A percentile compares a stretch with the other conserved stretches of the same genome.
Conservation (phyloP, 2,113 vertebrate species). For the Nothocercus julius region DNA sequence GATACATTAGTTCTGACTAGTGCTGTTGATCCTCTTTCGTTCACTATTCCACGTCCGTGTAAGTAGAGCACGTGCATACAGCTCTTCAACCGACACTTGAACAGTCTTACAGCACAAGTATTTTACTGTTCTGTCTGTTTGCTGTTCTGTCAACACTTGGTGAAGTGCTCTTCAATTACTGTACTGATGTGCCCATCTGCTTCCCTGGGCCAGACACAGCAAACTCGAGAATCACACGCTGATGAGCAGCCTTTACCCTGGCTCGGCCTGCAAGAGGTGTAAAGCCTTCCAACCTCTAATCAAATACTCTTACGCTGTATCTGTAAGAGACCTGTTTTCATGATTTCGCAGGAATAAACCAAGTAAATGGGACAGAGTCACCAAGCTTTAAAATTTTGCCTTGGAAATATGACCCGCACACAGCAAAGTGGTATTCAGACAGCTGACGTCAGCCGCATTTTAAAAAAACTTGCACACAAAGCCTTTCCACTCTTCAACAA, state of each 20-base stretch:
- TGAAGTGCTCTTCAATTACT: not conserved
- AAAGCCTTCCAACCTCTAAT: not conserved
- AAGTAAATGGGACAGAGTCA: not conserved
- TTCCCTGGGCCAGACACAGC: not conserved
- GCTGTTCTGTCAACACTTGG: slow-evolving; percentile 18
- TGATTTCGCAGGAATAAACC: not conserved
- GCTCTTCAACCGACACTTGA: not conserved
- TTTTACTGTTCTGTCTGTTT: slow-evolving; percentile 15
- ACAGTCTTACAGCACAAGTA: not conserved
- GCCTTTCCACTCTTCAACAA: not conserved
- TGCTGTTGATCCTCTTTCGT: not conserved
- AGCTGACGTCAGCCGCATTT: not conserved
- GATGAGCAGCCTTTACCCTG: not conserved
- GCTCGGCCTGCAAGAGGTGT: not conserved
- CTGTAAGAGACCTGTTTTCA: not conserved
- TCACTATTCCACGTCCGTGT: not conserved
- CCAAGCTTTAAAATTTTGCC: not conserved
- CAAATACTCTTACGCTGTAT: not conserved
- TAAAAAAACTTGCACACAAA: not conserved
- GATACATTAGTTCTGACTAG: slow-evolving; percentile 28
- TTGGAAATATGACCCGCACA: not conserved
- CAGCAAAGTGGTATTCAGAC: not conserved
- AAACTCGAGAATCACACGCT: not conserved
- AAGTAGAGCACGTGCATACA: not conserved
- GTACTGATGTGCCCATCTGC: not conserved